These are phyloP conservation scores for Vulpes ferrilata DNA, from an alignment of 2,113 vertebrate species.

Conservation along the genomic window DNA sequence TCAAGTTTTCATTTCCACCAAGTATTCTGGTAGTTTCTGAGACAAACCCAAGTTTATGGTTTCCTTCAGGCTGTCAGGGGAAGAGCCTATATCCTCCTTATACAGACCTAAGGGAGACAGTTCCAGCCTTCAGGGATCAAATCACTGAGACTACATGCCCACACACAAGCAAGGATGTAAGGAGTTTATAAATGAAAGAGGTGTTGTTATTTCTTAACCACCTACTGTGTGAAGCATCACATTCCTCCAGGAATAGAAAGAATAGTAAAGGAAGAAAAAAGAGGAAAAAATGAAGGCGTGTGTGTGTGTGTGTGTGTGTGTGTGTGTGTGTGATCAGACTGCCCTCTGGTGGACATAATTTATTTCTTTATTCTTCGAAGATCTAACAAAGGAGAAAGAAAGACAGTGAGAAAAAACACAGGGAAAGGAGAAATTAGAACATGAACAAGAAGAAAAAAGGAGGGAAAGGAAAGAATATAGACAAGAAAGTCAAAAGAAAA, in stretches of 20 bases:
- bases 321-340: not conserved
- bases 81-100: not conserved
- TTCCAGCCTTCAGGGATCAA: not conserved
- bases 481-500: not conserved
- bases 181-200: not conserved
- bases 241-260: not conserved
- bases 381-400: not conserved
- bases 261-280: not conserved
- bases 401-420: accelerated
- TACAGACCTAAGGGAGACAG: not conserved
- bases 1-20: not conserved
- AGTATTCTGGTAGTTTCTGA: slow-evolving; percentile 25
- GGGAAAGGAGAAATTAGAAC: not conserved
- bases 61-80: not conserved
- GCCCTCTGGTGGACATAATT: slow-evolving; percentile 73
- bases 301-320: not conserved
- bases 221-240: slow-evolving; percentile 13
- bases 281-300: accelerated
- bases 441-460: not conserved
- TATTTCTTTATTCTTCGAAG: slow-evolving; percentile 16
- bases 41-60: not conserved
- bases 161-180: not conserved
- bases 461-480: accelerated
- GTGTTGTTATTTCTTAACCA: not conserved
- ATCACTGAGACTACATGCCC: not conserved